A percentile compares a stretch with the other conserved stretches of the same genome.
These are phyloP conservation scores for Caenorhabditis uteleia DNA, from an alignment of 2,888 invertebrate species.

Conservation along the genomic window DNA sequence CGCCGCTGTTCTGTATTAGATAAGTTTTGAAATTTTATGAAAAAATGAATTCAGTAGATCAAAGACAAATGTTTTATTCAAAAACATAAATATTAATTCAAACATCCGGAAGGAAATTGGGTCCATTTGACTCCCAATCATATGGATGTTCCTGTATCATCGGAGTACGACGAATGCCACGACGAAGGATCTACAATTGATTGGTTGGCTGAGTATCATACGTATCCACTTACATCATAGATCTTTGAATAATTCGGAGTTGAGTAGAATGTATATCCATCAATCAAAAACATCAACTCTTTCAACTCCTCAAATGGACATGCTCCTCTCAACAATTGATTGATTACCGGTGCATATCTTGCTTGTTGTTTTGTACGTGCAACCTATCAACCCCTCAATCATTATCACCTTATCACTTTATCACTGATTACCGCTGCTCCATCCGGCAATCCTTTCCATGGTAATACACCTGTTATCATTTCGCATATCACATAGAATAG, in stretches of 20 bases:
- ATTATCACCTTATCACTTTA: too few species aligned
- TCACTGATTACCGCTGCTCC: constrained; percentile 13
- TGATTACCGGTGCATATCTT: constrained; percentile 8
- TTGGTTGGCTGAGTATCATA: background rate
- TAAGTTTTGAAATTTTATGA: too few species aligned
- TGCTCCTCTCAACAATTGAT: constrained; percentile 13
- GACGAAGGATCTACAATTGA: constrained; percentile 18
- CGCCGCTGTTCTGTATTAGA: too few species aligned
- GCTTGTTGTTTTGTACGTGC: constrained; percentile 7
- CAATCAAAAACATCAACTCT: constrained; percentile 23
- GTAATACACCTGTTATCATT: constrained; percentile 30
- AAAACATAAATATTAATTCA: constrained; percentile 12
- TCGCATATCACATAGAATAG: constrained; percentile 28
- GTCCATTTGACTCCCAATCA: constrained; percentile 35
- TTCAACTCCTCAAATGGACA: constrained; percentile 25
- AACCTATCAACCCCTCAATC: too few species aligned
- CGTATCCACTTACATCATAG: too few species aligned
- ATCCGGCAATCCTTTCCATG: constrained; percentile 36
- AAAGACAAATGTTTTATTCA: background rate
- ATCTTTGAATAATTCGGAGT: constrained; percentile 20
- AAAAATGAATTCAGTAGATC: too few species aligned
- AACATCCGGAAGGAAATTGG: constrained; percentile 14
- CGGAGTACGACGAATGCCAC: constrained; percentile 20
- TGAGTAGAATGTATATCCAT: constrained; percentile 13
- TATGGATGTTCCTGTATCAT: constrained; percentile 27